phyloP scores from a whole-genome alignment of 2,113 vertebrate species.

The Lamprotornis superbus region DNA sequence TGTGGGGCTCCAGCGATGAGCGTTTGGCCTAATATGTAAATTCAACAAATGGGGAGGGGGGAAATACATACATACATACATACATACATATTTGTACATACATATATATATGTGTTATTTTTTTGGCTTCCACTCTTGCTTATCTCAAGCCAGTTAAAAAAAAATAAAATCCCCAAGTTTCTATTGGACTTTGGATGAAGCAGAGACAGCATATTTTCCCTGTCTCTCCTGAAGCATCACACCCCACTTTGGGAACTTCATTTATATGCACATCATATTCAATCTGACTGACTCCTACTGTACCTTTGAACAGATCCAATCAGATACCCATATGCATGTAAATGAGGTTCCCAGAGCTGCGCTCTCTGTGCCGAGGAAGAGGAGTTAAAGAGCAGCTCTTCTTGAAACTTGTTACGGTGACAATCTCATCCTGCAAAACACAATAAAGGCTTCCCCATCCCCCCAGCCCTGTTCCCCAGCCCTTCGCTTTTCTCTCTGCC shows the following conservation, averaged over 20 bases:
- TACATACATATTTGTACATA: not conserved
- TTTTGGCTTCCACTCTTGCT: conserved; percentile 59
- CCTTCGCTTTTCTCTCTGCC: conserved; percentile 24
- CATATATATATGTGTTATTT: not conserved
- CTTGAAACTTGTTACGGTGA: conserved; percentile 74
- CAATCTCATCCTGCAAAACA: conserved; percentile 70
- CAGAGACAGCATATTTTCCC: conserved; percentile 68
- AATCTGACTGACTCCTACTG: conserved; percentile 80
- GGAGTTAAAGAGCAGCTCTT: conserved; percentile 75
- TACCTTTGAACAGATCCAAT: conserved; percentile 80
- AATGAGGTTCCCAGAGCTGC: conserved; percentile 74
- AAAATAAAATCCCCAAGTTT: conserved; percentile 65
- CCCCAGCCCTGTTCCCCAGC: not conserved
- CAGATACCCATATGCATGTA: conserved; percentile 78
- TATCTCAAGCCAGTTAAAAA: conserved; percentile 62
- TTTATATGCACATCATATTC: conserved; percentile 78
- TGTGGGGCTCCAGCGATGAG: not conserved
- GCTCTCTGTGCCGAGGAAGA: conserved; percentile 60
- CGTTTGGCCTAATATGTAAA: conserved; percentile 6
- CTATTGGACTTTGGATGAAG: conserved; percentile 74
- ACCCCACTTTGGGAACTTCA: conserved; percentile 76
- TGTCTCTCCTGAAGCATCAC: conserved; percentile 71
- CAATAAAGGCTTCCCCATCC: conserved; percentile 52
- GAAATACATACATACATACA: not conserved
- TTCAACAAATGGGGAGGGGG: not conserved